phyloP scores from a whole-genome alignment of 2,888 invertebrate species.

The Acanthopleura granulata region DNA sequence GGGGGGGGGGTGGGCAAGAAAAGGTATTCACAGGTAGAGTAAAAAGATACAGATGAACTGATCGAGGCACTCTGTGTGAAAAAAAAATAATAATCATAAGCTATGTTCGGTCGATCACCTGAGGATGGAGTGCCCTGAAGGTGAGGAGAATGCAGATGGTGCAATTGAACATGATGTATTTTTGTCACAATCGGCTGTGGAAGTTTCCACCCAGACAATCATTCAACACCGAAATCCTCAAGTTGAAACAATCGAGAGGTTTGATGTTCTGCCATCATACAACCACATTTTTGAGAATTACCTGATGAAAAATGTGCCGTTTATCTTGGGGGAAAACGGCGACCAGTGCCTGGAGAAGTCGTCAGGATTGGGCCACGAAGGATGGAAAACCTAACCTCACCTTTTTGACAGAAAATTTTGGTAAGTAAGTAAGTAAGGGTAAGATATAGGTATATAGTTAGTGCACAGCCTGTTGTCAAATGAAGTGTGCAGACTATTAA shows the following conservation, averaged over 20 bases:
- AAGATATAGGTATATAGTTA: too few species aligned
- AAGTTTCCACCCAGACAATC: not conserved
- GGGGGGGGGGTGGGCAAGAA: too few species aligned
- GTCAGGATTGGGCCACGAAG: constrained; percentile 49
- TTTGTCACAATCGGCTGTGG: not conserved
- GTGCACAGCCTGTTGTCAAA: too few species aligned
- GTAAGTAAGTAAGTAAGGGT: too few species aligned
- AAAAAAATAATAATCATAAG: too few species aligned
- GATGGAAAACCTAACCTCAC: constrained; percentile 48
- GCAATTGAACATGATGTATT: not conserved
- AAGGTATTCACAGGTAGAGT: too few species aligned
- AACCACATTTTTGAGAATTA: constrained; percentile 51
- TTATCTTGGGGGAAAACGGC: constrained; percentile 47
- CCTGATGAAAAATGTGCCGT: constrained; percentile 58
- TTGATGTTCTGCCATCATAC: constrained; percentile 32
- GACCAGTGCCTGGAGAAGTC: constrained; percentile 53
- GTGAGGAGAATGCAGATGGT: not conserved
- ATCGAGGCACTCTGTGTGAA: too few species aligned
- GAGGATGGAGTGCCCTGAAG: not conserved
- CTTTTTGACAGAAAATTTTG: too few species aligned
- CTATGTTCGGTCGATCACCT: too few species aligned
- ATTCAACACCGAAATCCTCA: not conserved
- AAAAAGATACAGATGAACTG: too few species aligned
- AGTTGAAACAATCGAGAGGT: not conserved
- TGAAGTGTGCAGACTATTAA: too few species aligned